Base-by-base conservation (phyloP, 2,113 vertebrate species). In the Pagrus major region DNA sequence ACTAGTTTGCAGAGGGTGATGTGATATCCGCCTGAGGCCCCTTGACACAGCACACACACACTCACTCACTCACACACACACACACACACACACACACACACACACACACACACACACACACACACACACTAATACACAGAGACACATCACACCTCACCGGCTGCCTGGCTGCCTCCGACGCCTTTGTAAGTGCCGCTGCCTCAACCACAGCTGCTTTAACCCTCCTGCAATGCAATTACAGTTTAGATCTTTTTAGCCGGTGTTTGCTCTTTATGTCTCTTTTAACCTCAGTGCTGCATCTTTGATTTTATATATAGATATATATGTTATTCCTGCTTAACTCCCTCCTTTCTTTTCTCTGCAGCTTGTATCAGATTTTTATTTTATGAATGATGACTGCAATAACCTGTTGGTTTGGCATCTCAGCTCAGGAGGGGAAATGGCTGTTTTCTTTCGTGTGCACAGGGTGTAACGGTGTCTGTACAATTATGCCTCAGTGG, bases 1-100 rank as follows among this genome's bases (percentile, higher is more conserved):
- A 79, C 69, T 76, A 74, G 83, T 55, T 91, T 91, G 90, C 92
- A 92, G 85, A 93, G 91, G 88, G 89, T 67, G 75, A 93, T 92
- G 86, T 93, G 52, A 86, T 89, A 89, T 83, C 85, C 66, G 86
- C 92, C 88, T 44, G 39, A 68, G 67, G 72, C 44, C 71, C 75
- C 46, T 78, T 80, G 47, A 65, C 65, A 81, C 54, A 77, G 35
- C 33, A 49, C 66, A 76, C 68, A 71, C 68, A 75, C 59, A 61
- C 31, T 55, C 54, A 49, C 69, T 47, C 44, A 63, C 12, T 72
- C 18, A 83, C 56, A 80, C 56, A 39, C 18, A 83, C 33, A 59
- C 49, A 78, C 46, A 78, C 52, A 76, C 33, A 55, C 37, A 86
- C 44, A 67, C 41, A 78, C 52, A 82, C 51, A 85, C 23, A 52